Percentiles rank a stretch among this genome's conserved stretches.
Evolutionary conservation across 2,797 vertebrate species (phyloP).

Genomic region (Anableps anableps): DNA sequence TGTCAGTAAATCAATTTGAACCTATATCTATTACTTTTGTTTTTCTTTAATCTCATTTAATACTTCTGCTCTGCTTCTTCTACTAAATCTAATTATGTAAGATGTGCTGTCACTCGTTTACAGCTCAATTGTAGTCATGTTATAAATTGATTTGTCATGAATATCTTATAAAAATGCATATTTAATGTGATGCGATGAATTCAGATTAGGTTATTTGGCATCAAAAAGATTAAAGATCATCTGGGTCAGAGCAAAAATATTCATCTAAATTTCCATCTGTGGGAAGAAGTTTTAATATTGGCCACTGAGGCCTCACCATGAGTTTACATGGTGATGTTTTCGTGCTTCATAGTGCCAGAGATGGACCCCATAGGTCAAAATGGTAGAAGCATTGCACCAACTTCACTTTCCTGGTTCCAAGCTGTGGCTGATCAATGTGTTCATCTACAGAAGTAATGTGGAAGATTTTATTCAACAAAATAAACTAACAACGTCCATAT

Average conservation of each 20-base stretch:
- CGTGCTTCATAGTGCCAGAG: not conserved
- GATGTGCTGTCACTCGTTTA: slow-evolving; percentile 58
- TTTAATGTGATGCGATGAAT: not conserved
- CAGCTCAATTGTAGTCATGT: slow-evolving; percentile 12
- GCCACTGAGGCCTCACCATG: not conserved
- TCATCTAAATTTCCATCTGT: not conserved
- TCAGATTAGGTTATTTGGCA: not conserved
- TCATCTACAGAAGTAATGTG: not conserved
- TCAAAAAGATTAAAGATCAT: not conserved
- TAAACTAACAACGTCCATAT: not conserved
- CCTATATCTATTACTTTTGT: slow-evolving; percentile 25
- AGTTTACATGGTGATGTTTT: not conserved
- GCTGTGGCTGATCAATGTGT: not conserved
- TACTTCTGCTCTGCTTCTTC: slow-evolving; percentile 42
- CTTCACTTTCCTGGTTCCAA: not conserved
- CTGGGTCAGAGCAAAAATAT: not conserved
- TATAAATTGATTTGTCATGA: not conserved
- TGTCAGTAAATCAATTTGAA: slow-evolving; percentile 19
- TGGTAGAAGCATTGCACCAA: not conserved
- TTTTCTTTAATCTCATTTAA: slow-evolving; percentile 13
- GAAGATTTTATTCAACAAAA: not conserved
- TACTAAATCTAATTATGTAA: slow-evolving; percentile 7
- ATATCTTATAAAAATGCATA: not conserved
- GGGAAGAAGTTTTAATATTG: not conserved
- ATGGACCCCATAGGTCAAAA: not conserved